These are phyloP conservation scores for Menidia beryllina DNA, from an alignment of 2,113 vertebrate species.

Conservation along the genomic window DNA sequence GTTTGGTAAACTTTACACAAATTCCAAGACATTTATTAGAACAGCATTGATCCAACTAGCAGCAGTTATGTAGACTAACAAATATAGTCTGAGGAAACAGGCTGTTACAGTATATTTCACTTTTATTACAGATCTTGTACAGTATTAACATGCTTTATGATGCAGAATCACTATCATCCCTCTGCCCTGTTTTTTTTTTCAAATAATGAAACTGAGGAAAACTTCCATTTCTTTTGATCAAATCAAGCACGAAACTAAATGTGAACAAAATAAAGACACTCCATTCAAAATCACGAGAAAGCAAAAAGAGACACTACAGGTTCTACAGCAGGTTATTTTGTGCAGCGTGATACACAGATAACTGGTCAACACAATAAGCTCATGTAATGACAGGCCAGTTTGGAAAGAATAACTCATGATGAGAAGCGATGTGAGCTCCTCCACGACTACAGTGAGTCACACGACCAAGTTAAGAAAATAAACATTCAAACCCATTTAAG, in stretches of 20 bases:
- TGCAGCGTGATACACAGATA: conserved; percentile 38
- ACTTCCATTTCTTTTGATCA: conserved; percentile 30
- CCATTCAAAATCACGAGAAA: conserved; percentile 27
- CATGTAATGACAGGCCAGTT: conserved; percentile 22
- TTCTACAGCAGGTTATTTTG: conserved; percentile 50
- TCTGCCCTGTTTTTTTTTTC: conserved; percentile 28
- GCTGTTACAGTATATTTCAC: conserved; percentile 60
- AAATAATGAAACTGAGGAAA: conserved; percentile 35
- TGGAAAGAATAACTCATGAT: conserved; percentile 35
- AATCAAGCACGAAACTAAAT: conserved; percentile 24
- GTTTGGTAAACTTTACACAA: conserved; percentile 73
- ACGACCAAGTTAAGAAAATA: conserved; percentile 29
- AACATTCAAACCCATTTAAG: conserved; percentile 52
- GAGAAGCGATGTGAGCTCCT: conserved; percentile 32
- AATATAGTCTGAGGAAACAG: conserved; percentile 72
- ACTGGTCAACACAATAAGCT: conserved; percentile 47
- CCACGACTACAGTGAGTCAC: conserved; percentile 25
- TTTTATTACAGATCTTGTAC: conserved; percentile 78
- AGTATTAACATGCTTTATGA: conserved; percentile 77
- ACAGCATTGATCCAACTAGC: conserved; percentile 70
- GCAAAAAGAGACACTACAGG: conserved; percentile 43
- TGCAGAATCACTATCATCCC: conserved; percentile 60
- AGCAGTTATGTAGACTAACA: conserved; percentile 65
- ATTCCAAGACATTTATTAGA: conserved; percentile 69
- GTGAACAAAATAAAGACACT: conserved; percentile 45